Percentiles rank a stretch among this genome's conserved stretches.
Conservation (phyloP, 2,888 invertebrate species). For the Pristionchus exspectatus region DNA sequence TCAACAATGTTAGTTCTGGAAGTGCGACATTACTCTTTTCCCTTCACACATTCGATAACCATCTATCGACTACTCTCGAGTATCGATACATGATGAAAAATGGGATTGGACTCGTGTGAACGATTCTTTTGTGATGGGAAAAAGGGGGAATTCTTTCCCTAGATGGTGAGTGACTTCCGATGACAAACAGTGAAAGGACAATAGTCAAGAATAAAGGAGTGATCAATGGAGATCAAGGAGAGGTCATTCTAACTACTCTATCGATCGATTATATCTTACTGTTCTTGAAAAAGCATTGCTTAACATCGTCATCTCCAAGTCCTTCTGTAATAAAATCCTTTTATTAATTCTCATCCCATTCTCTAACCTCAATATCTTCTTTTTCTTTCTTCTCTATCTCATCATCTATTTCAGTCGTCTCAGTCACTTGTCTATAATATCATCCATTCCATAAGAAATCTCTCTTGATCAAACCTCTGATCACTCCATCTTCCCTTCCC, state of each 20-base stretch:
- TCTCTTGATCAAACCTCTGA: neutral
- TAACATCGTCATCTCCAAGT: constrained; percentile 72
- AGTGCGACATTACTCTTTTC: constrained; percentile 32
- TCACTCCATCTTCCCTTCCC: constrained; percentile 39
- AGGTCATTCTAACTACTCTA: neutral
- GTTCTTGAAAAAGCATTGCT: constrained; percentile 74
- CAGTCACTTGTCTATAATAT: constrained; percentile 51
- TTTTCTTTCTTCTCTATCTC: constrained; percentile 54
- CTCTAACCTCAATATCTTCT: constrained; percentile 41
- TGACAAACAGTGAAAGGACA: constrained; percentile 25
- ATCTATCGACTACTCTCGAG: constrained; percentile 30
- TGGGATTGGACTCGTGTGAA: constrained; percentile 27
- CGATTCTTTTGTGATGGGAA: constrained; percentile 27
- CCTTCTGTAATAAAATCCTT: constrained; percentile 63
- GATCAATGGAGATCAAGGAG: neutral
- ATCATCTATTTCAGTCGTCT: constrained; percentile 37
- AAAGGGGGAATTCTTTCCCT: neutral
- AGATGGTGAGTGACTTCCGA: constrained; percentile 24
- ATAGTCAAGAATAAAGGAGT: constrained; percentile 1
- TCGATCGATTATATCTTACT: constrained; percentile 59
- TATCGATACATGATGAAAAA: constrained; percentile 21
- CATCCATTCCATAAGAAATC: neutral
- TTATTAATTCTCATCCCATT: neutral
- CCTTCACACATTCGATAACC: neutral
- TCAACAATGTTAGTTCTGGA: constrained; percentile 18